Conservation (phyloP, 2,113 vertebrate species). For the Cephalopholis sonnerati region DNA sequence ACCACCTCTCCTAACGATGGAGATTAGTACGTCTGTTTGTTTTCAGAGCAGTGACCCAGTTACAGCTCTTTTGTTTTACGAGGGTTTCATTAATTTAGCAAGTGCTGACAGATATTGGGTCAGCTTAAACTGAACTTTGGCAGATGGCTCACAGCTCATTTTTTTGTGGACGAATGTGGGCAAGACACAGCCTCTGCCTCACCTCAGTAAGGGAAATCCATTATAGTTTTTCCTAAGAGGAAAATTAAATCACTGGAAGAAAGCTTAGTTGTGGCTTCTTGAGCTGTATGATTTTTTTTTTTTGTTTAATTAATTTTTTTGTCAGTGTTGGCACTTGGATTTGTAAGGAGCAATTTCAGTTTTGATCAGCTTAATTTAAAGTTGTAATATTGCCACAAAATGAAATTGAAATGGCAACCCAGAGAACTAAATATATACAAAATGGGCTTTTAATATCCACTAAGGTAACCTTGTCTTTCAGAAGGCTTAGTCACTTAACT, state of each 20-base stretch:
- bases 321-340: too few species aligned
- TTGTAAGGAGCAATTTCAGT: background rate
- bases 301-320: background rate
- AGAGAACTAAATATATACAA: background rate
- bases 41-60: conserved; percentile 62
- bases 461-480: background rate
- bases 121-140: conserved; percentile 50
- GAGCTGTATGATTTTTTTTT: background rate
- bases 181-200: background rate
- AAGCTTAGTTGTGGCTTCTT: background rate
- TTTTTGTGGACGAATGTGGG: background rate
- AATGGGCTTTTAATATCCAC: background rate
- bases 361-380: background rate
- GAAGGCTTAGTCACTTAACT: background rate
- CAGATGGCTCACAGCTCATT: conserved; percentile 49
- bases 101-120: conserved; percentile 63
- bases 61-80: conserved; percentile 42
- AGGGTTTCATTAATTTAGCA: conserved; percentile 64
- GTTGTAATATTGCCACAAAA: background rate
- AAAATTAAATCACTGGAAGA: background rate
- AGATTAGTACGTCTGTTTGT: conserved; percentile 51
- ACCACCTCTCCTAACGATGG: conserved; percentile 6
- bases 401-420: background rate
- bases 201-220: background rate
- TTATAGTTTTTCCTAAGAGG: background rate